Evolutionary conservation across 92 coral and sea anemone genomes (phyloP).

Genomic region (Siderastrea siderea): DNA sequence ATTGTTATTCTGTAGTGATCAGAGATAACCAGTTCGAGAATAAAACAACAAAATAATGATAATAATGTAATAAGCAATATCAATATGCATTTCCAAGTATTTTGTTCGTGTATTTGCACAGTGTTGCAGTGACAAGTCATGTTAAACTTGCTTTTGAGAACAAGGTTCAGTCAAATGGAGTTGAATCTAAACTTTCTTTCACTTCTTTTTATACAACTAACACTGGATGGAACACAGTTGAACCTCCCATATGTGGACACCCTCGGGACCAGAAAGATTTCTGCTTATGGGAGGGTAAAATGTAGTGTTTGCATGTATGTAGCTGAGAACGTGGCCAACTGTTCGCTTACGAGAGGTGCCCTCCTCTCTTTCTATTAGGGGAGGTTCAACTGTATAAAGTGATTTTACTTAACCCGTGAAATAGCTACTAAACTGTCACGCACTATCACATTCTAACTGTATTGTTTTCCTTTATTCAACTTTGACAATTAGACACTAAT

Average conservation of each 20-base stretch:
- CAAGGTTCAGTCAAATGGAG: background rate
- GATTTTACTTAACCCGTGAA: background rate
- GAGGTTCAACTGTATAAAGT: conserved; percentile 2
- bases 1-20: background rate
- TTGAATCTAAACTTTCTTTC: background rate
- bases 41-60: background rate
- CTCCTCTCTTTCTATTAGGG: background rate
- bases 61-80: background rate
- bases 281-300: conserved; percentile 21
- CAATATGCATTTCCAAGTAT: conserved; percentile 5
- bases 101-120: background rate
- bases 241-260: conserved; percentile 10
- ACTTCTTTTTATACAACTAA: background rate
- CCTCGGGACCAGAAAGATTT: background rate
- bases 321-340: conserved; percentile 16
- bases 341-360: background rate
- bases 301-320: background rate
- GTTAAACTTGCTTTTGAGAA: background rate
- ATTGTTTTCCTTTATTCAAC: background rate
- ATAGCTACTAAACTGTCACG: too few relatives aligned
- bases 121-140: too few relatives aligned
- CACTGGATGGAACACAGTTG: conserved; percentile 4
- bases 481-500: background rate
- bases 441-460: too few relatives aligned
- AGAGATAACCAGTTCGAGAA: background rate